Conservation (phyloP, 2,888 invertebrate genomes). For the Oasisia sp. region DNA sequence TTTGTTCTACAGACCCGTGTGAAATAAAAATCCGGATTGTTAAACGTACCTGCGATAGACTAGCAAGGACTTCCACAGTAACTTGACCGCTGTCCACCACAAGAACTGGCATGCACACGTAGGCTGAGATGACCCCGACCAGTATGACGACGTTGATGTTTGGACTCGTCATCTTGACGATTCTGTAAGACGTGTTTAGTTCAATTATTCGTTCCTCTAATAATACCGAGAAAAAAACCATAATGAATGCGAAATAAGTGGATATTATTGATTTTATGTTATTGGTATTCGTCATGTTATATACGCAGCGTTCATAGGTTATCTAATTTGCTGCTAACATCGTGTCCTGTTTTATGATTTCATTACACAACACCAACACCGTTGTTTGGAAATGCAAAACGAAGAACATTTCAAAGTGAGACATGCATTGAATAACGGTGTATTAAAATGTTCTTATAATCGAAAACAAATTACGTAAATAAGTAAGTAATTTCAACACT, state of each 20-base stretch:
- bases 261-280: background rate
- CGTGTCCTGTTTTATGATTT: background rate
- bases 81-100: conserved; percentile 34
- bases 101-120: conserved; percentile 29
- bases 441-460: too few species aligned
- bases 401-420: background rate
- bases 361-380: background rate
- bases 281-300: background rate
- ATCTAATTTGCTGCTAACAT: background rate
- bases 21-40: background rate
- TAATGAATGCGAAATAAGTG: background rate
- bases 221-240: background rate
- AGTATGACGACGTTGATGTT: conserved; percentile 39
- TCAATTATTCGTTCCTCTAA: background rate
- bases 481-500: too few species aligned
- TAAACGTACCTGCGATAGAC: background rate
- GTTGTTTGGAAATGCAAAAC: background rate
- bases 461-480: too few species aligned
- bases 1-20: too few species aligned
- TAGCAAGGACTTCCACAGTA: background rate
- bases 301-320: background rate
- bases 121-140: conserved; percentile 31
- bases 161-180: conserved; percentile 43
- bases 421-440: background rate
- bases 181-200: conserved; percentile 24